Base-by-base conservation (phyloP, 1,140 invertebrate species). In the Lerema accius region DNA sequence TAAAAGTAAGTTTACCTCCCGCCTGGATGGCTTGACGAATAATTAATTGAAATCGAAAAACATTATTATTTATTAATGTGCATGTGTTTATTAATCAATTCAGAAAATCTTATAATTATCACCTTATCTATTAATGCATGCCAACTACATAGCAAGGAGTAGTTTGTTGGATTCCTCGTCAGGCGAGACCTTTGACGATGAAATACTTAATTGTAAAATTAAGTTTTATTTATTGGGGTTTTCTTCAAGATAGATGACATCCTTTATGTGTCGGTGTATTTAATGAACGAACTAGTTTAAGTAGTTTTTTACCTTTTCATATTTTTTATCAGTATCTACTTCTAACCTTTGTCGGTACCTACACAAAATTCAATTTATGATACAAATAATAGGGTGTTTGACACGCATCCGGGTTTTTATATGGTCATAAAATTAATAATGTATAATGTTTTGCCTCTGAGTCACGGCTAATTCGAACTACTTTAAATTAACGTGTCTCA, bases 381-480 rank as follows among this genome's bases (percentile, higher is more conserved):
- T 9, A 32, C 28, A 32, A 32, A 32, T 32, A 32, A 32, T 32
- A 9, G 28, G 28, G 28, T 32, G 28, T 32, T 32, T 9, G 28
- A 32, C 28, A 32, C 28, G 28, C 28, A 32, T 32, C 28, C 28
- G 28, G 28, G 50, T 53, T 13, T 40, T 40, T 53, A 19, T 51
- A 7, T 23, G 50, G 17, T 17, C n/a, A 53, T 53, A 13, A 40
- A 53, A 17, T 40, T 53, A 23, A 17, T 49, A 49, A 49, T 49
- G 23, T 11, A 14, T 49, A n/a, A 53, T 53, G 32, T 53, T 53
- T 40, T 53, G 19, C 35, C 50, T 23, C 50, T 53, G 50, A 40
- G n/a, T 53, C 50, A 53, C 37, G n/a, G 2, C 35, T 53, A 53
- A 53, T 53, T 53, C 32, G 50, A 40, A 40, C 50, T 53, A 53